Evolutionary conservation across 2,113 vertebrate genomes (phyloP), one percentile per base, ranked within the genome.

Genomic region (Myanophis thanlyinensis): DNA sequence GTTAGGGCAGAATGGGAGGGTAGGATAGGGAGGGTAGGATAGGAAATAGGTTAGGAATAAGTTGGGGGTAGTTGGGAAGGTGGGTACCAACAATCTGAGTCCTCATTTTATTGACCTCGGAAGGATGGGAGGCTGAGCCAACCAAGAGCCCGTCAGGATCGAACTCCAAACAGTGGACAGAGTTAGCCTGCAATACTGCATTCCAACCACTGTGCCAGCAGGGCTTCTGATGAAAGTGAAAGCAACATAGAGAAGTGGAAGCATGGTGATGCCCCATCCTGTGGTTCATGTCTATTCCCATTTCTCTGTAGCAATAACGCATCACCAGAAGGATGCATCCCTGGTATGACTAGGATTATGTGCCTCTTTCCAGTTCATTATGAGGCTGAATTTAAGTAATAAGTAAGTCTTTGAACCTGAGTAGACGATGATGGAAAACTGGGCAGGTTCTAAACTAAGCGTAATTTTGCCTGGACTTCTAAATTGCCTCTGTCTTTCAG

Each of bases 401-500:
- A 11, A 12, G 13, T 35, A 46, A 44, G 40, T 59, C 27, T 1
- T 53, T 59, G 23, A 48, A 51, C 11, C 85, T 11, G n/a, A 89
- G n/a, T 46, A 80, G 52, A 84, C 44, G 3, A 47, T 15, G n/a
- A 53, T 49, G 44, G 44, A 91, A 85, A 52, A 27, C 13, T 22
- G 40, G 46, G 0, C 12, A 85, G 44, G 3, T 30, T n/a, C 46
- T 67, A 49, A 62, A 84, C 53, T 8, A 27, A 25, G 1, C 0
- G 27, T 13, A 48, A 40, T 40, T 52, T 91, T 59, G 27, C 89
- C 89, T 80, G 35, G 4, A 89, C 91, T 89, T 15, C 0, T 9
- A 92, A 15, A 0, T 93, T 92, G 47, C 47, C 53, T 44, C n/a
- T 93, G 0, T 47, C 73, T 94, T 96, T 91, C 93, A 99, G 99